phyloP scores from a whole-genome alignment of 2,888 invertebrate genomes.

The Watsonalla binaria region DNA sequence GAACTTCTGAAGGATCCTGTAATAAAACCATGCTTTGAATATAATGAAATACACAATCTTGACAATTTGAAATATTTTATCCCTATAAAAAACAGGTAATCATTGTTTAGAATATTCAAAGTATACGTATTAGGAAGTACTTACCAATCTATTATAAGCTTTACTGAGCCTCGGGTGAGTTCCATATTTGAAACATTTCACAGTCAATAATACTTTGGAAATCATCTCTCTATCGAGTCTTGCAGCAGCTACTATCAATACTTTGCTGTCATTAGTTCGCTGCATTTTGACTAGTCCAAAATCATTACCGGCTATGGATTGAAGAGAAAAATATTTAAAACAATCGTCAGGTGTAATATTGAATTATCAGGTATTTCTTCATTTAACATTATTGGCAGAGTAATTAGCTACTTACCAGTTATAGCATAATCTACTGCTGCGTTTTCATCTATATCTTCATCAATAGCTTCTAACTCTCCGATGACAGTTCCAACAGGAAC shows the following conservation, averaged over 20 bases:
- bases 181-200: slow-evolving; percentile 83
- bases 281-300: slow-evolving; percentile 80
- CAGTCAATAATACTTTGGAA: slow-evolving; percentile 78
- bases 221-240: slow-evolving; percentile 82
- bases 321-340: background rate
- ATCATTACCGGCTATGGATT: slow-evolving; percentile 82
- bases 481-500: slow-evolving; percentile 81
- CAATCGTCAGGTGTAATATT: no score
- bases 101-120: background rate
- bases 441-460: slow-evolving; percentile 86
- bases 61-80: no score
- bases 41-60: no score
- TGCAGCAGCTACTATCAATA: slow-evolving; percentile 78
- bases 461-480: slow-evolving; percentile 83
- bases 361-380: no score
- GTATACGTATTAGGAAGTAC: slow-evolving; percentile 14
- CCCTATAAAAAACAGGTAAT: no score
- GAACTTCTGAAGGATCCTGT: slow-evolving; percentile 83
- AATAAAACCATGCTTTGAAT: slow-evolving; percentile 16
- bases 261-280: slow-evolving; percentile 81
- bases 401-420: slow-evolving; percentile 61
- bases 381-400: no score
- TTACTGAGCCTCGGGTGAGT: slow-evolving; percentile 61
- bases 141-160: slow-evolving; percentile 80
- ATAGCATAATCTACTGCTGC: slow-evolving; percentile 86